A percentile compares a stretch with the other conserved stretches of the same genome.
Evolutionary conservation across 2,888 invertebrate species (phyloP).

Genomic region (Cryptocephalus primarius): DNA sequence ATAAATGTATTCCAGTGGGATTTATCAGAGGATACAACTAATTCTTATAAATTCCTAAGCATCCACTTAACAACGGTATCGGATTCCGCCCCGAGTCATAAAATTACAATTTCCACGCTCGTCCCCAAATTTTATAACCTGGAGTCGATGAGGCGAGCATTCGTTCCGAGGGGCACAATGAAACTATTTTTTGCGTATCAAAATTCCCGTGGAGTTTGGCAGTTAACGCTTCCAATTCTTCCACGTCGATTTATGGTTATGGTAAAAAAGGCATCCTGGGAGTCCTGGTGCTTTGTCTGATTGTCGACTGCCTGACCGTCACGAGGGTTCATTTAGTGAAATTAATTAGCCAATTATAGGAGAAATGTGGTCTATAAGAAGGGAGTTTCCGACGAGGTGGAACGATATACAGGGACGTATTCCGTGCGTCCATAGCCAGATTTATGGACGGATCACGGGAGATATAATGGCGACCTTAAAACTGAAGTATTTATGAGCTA

Average conservation of each 20-base stretch:
- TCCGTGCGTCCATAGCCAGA: neutral
- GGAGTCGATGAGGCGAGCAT: conserved; percentile 14
- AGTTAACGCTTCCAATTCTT: conserved; percentile 18
- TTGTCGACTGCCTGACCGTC: conserved; percentile 22
- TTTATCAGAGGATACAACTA: no score
- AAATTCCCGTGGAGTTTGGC: conserved; percentile 25
- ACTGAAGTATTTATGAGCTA: no score
- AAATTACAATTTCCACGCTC: conserved; percentile 13
- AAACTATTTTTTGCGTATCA: conserved; percentile 25
- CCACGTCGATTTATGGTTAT: conserved; percentile 28
- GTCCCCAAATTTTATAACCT: conserved; percentile 16
- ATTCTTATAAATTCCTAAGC: neutral
- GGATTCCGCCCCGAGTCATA: conserved; percentile 5
- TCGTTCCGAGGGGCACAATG: conserved; percentile 15
- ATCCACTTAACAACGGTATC: conserved; percentile 1
- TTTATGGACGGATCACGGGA: no score
- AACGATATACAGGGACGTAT: neutral
- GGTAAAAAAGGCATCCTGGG: conserved; percentile 16
- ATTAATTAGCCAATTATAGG: conserved; percentile 37
- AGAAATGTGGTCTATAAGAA: conserved; percentile 24
- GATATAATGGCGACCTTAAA: no score
- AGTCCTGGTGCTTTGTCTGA: conserved; percentile 24
- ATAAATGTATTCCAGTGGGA: no score
- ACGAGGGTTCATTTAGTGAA: conserved; percentile 32
- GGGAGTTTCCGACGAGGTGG: conserved; percentile 4